A percentile compares a stretch with the other conserved stretches of the same genome.
phyloP scores from a whole-genome alignment of 1,140 invertebrate genomes.

The Eurytemora carolleeae region DNA sequence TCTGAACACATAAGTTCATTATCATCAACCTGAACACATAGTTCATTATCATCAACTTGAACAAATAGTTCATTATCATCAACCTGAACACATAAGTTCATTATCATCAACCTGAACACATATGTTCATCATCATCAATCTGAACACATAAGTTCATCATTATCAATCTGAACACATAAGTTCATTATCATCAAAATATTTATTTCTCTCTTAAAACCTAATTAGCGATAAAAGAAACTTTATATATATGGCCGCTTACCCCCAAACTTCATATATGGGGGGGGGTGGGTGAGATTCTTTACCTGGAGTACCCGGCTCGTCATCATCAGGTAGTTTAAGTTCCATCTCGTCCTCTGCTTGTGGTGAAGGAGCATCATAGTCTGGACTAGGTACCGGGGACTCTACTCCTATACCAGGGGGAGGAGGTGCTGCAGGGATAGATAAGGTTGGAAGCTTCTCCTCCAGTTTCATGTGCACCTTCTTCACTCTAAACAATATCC shows the following conservation, averaged over 20 bases:
- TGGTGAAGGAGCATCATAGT: constrained; percentile 14
- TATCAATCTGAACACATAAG: not conserved
- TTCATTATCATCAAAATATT: not conserved
- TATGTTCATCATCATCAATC: not conserved
- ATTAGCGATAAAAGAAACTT: no score
- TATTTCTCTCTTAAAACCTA: not conserved
- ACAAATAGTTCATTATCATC: not conserved
- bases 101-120: not conserved
- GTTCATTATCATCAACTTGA: no score
- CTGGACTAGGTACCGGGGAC: constrained; percentile 9
- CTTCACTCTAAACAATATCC: not conserved
- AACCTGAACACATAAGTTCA: not conserved
- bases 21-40: not conserved
- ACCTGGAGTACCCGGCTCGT: not conserved
- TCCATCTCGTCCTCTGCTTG: constrained; percentile 6
- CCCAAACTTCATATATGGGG: no score
- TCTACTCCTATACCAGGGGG: not conserved
- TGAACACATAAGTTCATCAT: not conserved
- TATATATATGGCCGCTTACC: no score
- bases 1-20: not conserved
- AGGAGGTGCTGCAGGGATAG: not conserved
- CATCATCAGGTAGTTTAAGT: constrained; percentile 4
- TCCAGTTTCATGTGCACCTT: constrained; percentile 9
- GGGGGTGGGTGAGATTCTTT: not conserved
- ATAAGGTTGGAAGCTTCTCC: constrained; percentile 5